A percentile compares a stretch with the other conserved stretches of the same genome.
Conservation (phyloP, 1,140 invertebrate genomes). For the Coelopa frigida region DNA sequence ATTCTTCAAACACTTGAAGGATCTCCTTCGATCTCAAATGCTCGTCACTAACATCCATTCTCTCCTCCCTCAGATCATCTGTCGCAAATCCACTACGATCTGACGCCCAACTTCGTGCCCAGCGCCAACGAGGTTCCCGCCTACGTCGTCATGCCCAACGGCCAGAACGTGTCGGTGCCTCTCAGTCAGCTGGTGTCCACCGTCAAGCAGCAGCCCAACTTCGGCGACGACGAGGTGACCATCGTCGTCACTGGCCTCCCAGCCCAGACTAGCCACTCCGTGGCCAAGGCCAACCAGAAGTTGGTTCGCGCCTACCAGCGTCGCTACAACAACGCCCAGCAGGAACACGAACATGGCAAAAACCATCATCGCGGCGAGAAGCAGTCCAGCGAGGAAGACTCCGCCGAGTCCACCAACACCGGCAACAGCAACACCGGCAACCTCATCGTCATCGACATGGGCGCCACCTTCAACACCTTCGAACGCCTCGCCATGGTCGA, state of each 20-base stretch:
- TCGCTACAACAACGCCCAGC: conserved; percentile 24
- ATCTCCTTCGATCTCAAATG: not conserved
- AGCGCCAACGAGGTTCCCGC: conserved; percentile 34
- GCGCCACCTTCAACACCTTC: conserved; percentile 3
- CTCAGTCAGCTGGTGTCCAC: conserved; percentile 33
- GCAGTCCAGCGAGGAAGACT: conserved; percentile 11
- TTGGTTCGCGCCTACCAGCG: conserved; percentile 30
- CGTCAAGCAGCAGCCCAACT: conserved; percentile 20
- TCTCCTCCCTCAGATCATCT: conserved; percentile 24
- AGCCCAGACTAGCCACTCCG: conserved; percentile 18
- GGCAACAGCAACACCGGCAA: conserved; percentile 16
- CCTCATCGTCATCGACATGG: conserved; percentile 14
- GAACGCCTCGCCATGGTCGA: conserved; percentile 26
- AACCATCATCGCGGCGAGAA: conserved; percentile 16
- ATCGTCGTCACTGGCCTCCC: conserved; percentile 36
- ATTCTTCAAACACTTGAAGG: not conserved
- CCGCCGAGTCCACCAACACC: conserved; percentile 20
- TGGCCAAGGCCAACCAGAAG: conserved; percentile 26
- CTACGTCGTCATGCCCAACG: conserved; percentile 32
- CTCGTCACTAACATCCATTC: not conserved
- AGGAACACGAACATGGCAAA: too few relatives aligned
- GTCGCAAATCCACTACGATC: conserved; percentile 24
- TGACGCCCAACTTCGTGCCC: conserved; percentile 35
- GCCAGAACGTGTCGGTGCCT: conserved; percentile 26
- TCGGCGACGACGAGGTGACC: conserved; percentile 37